Evolutionary conservation across 2,888 invertebrate genomes (phyloP).

Genomic region (Apotomis turbidana): DNA sequence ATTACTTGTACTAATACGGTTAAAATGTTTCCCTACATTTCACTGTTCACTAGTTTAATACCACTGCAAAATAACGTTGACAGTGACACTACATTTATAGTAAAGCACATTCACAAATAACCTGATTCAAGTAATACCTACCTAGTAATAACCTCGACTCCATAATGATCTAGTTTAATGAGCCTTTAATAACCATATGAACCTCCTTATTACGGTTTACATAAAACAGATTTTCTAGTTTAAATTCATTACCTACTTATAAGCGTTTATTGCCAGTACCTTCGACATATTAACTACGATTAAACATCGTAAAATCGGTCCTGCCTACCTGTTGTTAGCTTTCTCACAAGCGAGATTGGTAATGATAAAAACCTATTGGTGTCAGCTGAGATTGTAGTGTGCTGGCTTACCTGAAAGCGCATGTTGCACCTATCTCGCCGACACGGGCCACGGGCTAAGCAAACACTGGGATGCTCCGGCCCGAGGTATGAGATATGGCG

Average conservation of each 20-base stretch:
- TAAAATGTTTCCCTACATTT: no score
- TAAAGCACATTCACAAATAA: not conserved
- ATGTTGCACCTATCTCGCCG: conserved; percentile 79
- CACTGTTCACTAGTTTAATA: no score
- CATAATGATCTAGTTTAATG: not conserved
- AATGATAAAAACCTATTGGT: conserved; percentile 82
- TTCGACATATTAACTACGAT: conserved; percentile 39
- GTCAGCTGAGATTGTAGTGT: conserved; percentile 73
- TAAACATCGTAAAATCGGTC: conserved; percentile 35
- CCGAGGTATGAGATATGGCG: conserved; percentile 47
- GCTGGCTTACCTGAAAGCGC: conserved; percentile 77
- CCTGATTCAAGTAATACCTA: not conserved
- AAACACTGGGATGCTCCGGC: conserved; percentile 63
- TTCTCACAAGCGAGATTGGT: conserved; percentile 78
- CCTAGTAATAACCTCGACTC: not conserved
- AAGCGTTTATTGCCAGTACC: conserved; percentile 15
- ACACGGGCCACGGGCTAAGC: conserved; percentile 78
- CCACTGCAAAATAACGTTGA: no score
- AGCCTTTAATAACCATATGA: not conserved
- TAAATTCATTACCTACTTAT: conserved; percentile 26
- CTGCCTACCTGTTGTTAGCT: conserved; percentile 63
- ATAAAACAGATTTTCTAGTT: conserved; percentile 16
- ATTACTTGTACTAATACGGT: no score
- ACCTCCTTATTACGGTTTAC: not conserved
- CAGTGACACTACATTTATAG: not conserved